Evolutionary conservation across 1,140 invertebrate genomes (phyloP).

Genomic region (Geopemphigus sp.): DNA sequence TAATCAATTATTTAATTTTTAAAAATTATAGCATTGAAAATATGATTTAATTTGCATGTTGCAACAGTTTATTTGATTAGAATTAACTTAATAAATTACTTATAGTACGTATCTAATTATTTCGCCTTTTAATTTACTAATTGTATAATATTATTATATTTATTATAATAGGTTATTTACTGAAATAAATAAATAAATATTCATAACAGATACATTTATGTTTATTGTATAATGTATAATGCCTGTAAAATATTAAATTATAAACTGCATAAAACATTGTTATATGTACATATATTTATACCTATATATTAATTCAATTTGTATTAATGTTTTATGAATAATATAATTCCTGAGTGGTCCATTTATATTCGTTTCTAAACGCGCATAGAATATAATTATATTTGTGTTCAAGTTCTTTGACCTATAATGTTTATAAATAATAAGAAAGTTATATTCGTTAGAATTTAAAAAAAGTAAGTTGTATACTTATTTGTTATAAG

Average conservation of each 20-base stretch:
- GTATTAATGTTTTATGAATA: background rate
- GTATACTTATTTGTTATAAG: no score
- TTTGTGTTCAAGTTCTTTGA: background rate
- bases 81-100: no score
- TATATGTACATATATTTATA: background rate
- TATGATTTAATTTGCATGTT: background rate
- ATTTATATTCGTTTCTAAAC: background rate
- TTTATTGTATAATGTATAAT: background rate
- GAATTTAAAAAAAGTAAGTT: background rate
- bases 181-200: no score
- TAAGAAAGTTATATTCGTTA: background rate
- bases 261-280: background rate
- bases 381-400: constrained; percentile 19
- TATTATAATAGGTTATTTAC: no score
- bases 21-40: background rate
- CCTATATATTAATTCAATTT: no score
- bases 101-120: background rate
- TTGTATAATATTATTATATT: background rate
- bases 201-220: background rate
- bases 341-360: background rate
- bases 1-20: background rate
- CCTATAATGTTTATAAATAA: background rate
- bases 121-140: background rate
- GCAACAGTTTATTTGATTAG: background rate
- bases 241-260: background rate